A percentile compares a stretch with the other conserved stretches of the same genome.
These are phyloP conservation scores for Pterocles burchelli DNA, from an alignment of 2,113 vertebrate genomes.

Conservation along the genomic window DNA sequence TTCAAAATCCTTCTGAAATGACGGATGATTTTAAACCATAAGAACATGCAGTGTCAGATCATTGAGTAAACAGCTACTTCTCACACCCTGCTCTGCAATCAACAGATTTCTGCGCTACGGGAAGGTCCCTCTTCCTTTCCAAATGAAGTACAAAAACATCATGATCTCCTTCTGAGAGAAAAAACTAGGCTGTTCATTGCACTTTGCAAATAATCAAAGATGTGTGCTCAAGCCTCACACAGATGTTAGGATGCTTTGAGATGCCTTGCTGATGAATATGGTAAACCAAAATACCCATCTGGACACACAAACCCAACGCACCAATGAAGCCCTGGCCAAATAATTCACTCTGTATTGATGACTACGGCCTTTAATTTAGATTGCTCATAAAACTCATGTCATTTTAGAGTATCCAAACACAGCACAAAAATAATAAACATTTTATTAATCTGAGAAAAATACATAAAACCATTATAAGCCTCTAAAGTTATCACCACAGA, in stretches of 20 bases:
- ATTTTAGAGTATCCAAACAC: conserved; percentile 23
- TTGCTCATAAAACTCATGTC: conserved; percentile 51
- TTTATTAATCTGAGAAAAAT: not conserved
- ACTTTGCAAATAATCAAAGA: not conserved
- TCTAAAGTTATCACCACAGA: conserved; percentile 19
- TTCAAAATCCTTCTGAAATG: not conserved
- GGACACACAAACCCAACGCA: conserved; percentile 36
- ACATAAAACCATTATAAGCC: not conserved
- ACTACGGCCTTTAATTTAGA: conserved; percentile 16
- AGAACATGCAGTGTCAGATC: not conserved
- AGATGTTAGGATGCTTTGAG: conserved; percentile 35
- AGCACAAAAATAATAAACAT: conserved; percentile 23
- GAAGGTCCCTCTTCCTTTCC: not conserved
- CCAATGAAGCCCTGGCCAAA: conserved; percentile 37
- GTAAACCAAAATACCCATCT: conserved; percentile 62
- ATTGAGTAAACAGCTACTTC: not conserved
- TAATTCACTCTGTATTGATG: conserved; percentile 53
- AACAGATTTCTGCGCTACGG: not conserved
- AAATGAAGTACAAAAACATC: not conserved
- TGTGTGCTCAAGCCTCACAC: not conserved
- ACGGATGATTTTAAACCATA: not conserved
- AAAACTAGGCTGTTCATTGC: not conserved
- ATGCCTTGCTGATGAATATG: conserved; percentile 57
- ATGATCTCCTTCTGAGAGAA: not conserved
- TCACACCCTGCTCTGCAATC: not conserved